Conservation (phyloP, 2,113 vertebrate species). For the Nothocercus julius region DNA sequence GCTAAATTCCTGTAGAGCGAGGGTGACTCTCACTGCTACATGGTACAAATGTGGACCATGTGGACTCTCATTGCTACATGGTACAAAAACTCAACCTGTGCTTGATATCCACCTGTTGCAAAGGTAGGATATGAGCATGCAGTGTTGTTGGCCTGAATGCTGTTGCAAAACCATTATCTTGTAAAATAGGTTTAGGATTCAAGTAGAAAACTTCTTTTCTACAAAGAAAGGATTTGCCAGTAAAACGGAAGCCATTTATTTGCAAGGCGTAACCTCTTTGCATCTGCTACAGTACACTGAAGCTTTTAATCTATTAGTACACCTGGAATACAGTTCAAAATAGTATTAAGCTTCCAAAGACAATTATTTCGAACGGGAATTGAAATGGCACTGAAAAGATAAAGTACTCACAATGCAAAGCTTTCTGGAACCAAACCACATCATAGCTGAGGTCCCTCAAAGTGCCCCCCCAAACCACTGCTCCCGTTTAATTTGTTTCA, state of each 20-base stretch:
- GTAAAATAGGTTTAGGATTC: neutral
- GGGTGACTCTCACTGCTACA: neutral
- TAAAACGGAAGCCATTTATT: neutral
- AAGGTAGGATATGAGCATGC: neutral
- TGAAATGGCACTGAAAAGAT: neutral
- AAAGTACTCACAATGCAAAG: neutral
- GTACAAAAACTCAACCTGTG: neutral
- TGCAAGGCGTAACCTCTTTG: neutral
- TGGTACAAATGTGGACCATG: neutral
- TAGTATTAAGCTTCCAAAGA: neutral
- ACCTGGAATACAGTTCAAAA: neutral
- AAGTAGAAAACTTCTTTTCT: neutral
- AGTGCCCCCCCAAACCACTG: neutral
- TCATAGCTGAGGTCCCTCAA: neutral
- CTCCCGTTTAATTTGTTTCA: neutral
- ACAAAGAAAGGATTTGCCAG: neutral
- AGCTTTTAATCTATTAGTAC: neutral
- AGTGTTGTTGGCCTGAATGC: neutral
- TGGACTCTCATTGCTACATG: too few relatives aligned
- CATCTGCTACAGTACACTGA: neutral
- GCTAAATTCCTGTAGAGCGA: neutral
- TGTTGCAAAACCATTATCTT: neutral
- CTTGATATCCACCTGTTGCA: neutral
- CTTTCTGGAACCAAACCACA: neutral
- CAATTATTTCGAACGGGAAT: neutral